A percentile compares a stretch with the other conserved stretches of the same genome.
These are phyloP conservation scores for Furcifer pardalis DNA, from an alignment of 2,797 vertebrate species.

Conservation along the genomic window DNA sequence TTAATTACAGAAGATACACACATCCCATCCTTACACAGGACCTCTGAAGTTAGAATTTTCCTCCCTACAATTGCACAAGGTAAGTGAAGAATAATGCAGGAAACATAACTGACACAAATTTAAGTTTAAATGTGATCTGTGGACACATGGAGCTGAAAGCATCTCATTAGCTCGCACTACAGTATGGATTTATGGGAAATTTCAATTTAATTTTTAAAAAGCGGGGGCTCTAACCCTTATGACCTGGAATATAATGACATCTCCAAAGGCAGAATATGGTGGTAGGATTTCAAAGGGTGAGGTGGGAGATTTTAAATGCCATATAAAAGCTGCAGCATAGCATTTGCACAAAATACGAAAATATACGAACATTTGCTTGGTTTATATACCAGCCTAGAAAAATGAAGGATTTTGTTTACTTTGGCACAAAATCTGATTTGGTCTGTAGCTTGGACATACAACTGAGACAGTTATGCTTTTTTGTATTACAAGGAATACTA, in stretches of 20 bases:
- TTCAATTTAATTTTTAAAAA: not conserved
- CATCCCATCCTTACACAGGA: not conserved
- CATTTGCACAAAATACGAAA: not conserved
- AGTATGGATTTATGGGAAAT: not conserved
- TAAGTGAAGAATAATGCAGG: not conserved
- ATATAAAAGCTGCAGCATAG: not conserved
- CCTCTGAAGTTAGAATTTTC: not conserved
- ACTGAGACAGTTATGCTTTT: not conserved
- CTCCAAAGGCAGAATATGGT: not conserved
- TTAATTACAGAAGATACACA: not conserved
- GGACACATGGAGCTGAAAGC: not conserved
- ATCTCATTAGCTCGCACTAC: not conserved
- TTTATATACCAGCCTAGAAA: not conserved
- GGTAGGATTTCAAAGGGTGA: not conserved
- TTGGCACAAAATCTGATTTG: not conserved
- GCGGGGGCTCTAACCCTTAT: not conserved
- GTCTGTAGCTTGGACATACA: not conserved
- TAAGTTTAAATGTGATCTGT: slow-evolving; percentile 1
- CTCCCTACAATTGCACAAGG: not conserved
- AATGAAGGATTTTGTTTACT: not conserved
- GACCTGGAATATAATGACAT: not conserved
- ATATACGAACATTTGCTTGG: not conserved
- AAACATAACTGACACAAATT: not conserved
- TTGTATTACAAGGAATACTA: no score
- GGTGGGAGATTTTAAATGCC: not conserved